Percentiles rank a stretch among this genome's conserved stretches.
phyloP scores from a whole-genome alignment of 2,797 vertebrate species.

The Rhabdomys pumilio region DNA sequence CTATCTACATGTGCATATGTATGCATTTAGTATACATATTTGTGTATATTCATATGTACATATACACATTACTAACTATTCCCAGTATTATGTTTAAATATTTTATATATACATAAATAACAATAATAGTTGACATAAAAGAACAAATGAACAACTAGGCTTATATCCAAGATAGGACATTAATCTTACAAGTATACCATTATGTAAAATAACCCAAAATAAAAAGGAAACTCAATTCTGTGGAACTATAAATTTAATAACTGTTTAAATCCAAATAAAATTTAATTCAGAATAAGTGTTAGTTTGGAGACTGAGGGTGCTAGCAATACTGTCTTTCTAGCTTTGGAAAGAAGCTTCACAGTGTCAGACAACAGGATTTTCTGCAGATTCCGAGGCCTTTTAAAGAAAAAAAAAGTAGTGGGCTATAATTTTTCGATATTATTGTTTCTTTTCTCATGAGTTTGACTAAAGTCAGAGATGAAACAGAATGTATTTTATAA shows the following conservation, averaged over 20 bases:
- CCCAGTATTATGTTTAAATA: neutral
- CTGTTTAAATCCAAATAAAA: neutral
- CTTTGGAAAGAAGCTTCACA: neutral
- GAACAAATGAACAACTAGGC: neutral
- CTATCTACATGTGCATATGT: neutral
- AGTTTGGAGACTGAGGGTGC: neutral
- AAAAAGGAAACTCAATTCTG: neutral
- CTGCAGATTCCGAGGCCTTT: neutral
- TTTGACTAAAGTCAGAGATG: neutral
- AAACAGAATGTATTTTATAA: conserved; percentile 12
- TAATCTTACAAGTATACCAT: neutral
- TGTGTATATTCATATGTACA: neutral
- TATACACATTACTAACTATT: neutral
- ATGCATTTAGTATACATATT: neutral
- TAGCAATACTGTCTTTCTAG: neutral
- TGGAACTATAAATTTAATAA: neutral
- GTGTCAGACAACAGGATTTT: neutral
- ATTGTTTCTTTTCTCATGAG: neutral
- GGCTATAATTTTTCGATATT: neutral
- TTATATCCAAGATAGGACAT: neutral
- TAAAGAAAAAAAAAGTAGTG: neutral
- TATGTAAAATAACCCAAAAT: neutral
- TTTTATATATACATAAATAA: neutral
- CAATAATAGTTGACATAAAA: neutral
- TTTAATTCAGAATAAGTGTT: neutral